Conservation (phyloP, 2,888 invertebrate genomes). For the Eupithecia subfuscata region DNA sequence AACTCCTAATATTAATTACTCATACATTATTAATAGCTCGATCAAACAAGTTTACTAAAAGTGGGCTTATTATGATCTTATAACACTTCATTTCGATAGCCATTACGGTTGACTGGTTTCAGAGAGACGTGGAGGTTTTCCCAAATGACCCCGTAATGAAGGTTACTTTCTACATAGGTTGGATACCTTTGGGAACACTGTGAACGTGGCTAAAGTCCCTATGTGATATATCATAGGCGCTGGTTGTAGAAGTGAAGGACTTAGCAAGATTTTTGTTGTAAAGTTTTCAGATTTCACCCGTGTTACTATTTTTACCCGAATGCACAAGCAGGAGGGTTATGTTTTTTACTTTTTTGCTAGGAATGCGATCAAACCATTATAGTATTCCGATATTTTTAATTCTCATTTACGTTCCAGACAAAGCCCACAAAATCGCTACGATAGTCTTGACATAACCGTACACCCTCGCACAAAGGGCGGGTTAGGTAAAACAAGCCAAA, state of each 20-base stretch:
- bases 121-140: constrained; percentile 32
- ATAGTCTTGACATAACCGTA: neutral
- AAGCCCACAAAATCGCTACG: neutral
- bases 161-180: constrained; percentile 15
- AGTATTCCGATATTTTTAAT: neutral
- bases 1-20: no score
- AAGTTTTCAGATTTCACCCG: neutral
- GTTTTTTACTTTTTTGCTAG: neutral
- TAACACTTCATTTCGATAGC: constrained; percentile 36
- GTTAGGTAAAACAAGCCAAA: constrained; percentile 56
- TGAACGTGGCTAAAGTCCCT: neutral
- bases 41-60: constrained; percentile 9
- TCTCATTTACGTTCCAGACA: neutral
- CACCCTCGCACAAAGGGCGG: constrained; percentile 38
- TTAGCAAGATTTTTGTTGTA: neutral
- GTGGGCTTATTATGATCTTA: constrained; percentile 23
- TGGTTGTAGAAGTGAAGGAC: neutral
- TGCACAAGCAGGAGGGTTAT: neutral
- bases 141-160: constrained; percentile 33
- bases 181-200: constrained; percentile 18
- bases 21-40: no score
- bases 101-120: constrained; percentile 34
- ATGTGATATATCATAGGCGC: neutral
- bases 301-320: neutral
- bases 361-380: neutral